Base-by-base conservation (phyloP, 2,888 invertebrate genomes). In the Toxonevra muliebris region DNA sequence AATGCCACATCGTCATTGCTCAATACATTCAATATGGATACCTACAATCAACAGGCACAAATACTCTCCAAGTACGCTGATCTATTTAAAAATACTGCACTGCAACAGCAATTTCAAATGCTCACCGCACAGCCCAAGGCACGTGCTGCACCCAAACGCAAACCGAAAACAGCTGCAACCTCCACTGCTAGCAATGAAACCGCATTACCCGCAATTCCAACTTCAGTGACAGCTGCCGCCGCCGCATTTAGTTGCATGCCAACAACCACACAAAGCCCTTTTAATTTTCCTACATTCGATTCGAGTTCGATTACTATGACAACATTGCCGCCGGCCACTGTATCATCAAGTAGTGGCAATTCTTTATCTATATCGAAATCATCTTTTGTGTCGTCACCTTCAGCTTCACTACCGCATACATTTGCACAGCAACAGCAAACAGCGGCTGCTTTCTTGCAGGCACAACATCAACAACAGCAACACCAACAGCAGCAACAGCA, bases 21-120 rank as follows among this genome's bases (percentile, higher is more conserved):
- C 10, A 62, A 58, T 13, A 70, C 71, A 61, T 75, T 74, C 50
- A 76, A 73, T 64, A 61, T 75, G 55, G 71, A 74, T 9, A 75
- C 15, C 11, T 57, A 57, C 41, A 57, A 20, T 41, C 57, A 57
- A 13, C 76, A 76, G 55, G 74, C 72, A 3, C 66, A 70, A 19
- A 65, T 77, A 54, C 57, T 76, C 3, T 72, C 74, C 41, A 68
- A 75, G 40, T 77, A 77, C 61, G 76, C 76, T 8, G 77, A 76
- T 10, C 57, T 77, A 11, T 12, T 77, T 0, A 74, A 73, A 60
- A 60, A 60, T 13, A 60, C 15, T 1, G 12, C 60, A 7, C 61
- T 75, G 63, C 65, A 66, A 8, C 74, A 73, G 62, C 72, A 73
- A 68, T 75, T 74, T 55, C 73, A 71, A 70, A 70, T 73, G 70